phyloP scores from a whole-genome alignment of 1,140 invertebrate species.

The Drosophila arizonae region DNA sequence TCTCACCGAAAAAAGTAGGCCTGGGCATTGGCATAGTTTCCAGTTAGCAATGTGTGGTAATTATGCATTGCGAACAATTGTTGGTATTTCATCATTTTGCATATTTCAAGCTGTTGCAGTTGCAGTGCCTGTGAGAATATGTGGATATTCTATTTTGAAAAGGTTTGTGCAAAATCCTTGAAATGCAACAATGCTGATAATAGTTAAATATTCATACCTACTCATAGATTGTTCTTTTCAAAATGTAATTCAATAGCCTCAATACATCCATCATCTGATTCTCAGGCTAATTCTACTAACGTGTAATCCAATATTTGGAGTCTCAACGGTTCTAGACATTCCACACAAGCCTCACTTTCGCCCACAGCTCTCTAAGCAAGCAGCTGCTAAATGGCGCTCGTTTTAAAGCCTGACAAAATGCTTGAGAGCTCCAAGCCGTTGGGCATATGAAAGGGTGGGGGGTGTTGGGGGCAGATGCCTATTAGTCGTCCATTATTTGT shows the following conservation, averaged over 20 bases:
- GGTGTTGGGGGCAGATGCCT: conserved; percentile 46
- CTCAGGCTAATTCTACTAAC: no score
- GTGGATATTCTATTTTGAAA: conserved; percentile 9
- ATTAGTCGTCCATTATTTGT: conserved; percentile 78
- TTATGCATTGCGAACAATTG: conserved; percentile 40
- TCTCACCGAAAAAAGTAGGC: conserved; percentile 20
- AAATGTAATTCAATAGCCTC: no score
- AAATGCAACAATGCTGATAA: not conserved
- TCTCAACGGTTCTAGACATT: conserved; percentile 34
- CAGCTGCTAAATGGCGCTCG: conserved; percentile 53
- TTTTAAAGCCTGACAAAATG: conserved; percentile 65
- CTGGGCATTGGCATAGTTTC: conserved; percentile 70
- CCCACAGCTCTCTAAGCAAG: conserved; percentile 29
- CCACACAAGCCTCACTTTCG: conserved; percentile 35
- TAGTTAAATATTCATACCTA: no score
- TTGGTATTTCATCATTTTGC: conserved; percentile 34
- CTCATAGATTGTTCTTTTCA: no score
- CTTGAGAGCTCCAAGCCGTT: conserved; percentile 22
- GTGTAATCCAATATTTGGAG: no score
- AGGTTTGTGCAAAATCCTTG: not conserved
- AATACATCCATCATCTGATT: no score
- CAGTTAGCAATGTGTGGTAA: conserved; percentile 63
- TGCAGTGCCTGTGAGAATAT: not conserved
- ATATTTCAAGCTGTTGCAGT: conserved; percentile 12
- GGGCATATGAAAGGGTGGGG: not conserved